Evolutionary conservation across 2,888 invertebrate species (phyloP).

Genomic region (Atethmia centrago): DNA sequence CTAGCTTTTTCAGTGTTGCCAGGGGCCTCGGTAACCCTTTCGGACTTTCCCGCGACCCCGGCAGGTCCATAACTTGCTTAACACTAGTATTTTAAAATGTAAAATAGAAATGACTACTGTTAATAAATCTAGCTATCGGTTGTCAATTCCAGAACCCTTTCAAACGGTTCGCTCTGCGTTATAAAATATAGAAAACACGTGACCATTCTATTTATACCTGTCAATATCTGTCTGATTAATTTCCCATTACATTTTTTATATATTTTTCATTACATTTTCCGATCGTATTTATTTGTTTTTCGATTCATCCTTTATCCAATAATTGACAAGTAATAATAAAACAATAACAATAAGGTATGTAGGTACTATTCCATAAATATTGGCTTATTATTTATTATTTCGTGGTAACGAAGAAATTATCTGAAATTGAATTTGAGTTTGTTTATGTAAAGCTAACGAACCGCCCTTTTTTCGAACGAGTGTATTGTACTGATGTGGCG

Average conservation of each 20-base stretch:
- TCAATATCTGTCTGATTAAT: constrained; percentile 37
- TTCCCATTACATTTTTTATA: constrained; percentile 37
- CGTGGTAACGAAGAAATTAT: constrained; percentile 1
- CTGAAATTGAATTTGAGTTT: constrained; percentile 15
- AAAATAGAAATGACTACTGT: neutral
- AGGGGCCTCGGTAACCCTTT: too few relatives aligned
- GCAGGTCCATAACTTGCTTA: too few relatives aligned
- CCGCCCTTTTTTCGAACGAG: too few relatives aligned
- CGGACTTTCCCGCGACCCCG: too few relatives aligned
- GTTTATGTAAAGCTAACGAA: neutral
- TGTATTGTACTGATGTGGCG: too few relatives aligned
- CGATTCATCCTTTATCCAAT: constrained; percentile 24
- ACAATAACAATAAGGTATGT: neutral
- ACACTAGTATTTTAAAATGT: neutral
- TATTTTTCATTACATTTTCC: constrained; percentile 32
- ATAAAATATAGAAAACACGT: constrained; percentile 23
- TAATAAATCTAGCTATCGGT: constrained; percentile 1
- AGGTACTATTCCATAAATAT: constrained; percentile 7
- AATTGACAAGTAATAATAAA: constrained; percentile 11
- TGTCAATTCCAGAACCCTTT: constrained; percentile 45
- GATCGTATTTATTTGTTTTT: constrained; percentile 14
- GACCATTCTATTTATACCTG: constrained; percentile 17
- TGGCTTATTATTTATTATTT: too few relatives aligned
- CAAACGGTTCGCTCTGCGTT: neutral
- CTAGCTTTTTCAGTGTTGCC: too few relatives aligned